Evolutionary conservation across 1,140 invertebrate species (phyloP), one percentile per base, ranked within the genome.

Genomic region (Portunus trituberculatus): DNA sequence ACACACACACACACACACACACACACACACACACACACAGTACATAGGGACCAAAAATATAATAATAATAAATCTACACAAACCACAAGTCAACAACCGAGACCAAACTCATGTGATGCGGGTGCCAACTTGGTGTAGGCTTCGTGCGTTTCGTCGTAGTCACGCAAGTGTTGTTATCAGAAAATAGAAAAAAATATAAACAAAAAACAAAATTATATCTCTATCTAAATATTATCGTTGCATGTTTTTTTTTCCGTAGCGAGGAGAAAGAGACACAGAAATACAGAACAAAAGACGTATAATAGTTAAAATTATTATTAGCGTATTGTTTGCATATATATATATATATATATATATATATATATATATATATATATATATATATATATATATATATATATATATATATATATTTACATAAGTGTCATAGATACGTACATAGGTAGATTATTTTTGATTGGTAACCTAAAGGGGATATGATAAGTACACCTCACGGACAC

Each of bases 1-100:
- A 93, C 83, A 93, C 83, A 86, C 83, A 86, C 83, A 87, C 83
- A 93, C 45, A 87, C 76, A 87, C 83, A 93, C 83, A 86, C 83
- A 87, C 83, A 87, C 8, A 93, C 76, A 87, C 83, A 93, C 83
- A 93, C 32, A 48, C 16, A 82, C 29, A 92, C 25, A 92, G 39
- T 39, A 39, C 39, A 39, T 25, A 76, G 67, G 67, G 67, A 76
- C 67, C 67, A 76, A 76, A 76, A 76, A 76, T 76, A 25, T 76
- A 59, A 59, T 12, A 59, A 4, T 76, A n/a, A 76, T 20, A 76
- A 76, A 76, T 20, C 12, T n/a, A 76, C 67, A 20, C 67, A n/a
- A 76, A 76, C 67, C 4, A 76, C n/a, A 76, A 76, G 20, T n/a
- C 67, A n/a, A 76, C 25, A n/a, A 76, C 16, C 20, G 67, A 76